Conservation (phyloP, 2,888 invertebrate genomes). For the Brachycybe producta region DNA sequence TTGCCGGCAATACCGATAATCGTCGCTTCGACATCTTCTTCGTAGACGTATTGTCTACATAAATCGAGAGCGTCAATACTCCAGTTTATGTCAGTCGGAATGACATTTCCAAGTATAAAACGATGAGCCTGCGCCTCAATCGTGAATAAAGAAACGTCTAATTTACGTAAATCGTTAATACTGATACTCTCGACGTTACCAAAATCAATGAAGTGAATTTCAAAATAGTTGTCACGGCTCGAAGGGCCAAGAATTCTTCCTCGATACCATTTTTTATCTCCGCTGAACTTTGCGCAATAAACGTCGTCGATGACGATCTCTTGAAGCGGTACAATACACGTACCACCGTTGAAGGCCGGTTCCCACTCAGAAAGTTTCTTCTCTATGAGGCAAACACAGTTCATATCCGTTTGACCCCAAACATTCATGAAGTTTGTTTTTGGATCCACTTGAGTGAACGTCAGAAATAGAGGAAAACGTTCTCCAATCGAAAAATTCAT, state of each 20-base stretch:
- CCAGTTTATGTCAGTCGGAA: neutral
- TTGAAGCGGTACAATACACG: neutral
- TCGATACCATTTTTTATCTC: slow-evolving; percentile 7
- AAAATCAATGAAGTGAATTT: neutral
- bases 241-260: neutral
- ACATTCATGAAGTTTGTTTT: neutral
- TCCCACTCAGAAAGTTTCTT: neutral
- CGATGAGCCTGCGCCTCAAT: neutral
- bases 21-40: neutral
- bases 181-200: neutral
- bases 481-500: neutral
- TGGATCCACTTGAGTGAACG: neutral
- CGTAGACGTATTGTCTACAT: neutral
- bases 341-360: neutral
- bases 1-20: neutral
- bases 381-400: neutral
- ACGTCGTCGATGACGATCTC: neutral
- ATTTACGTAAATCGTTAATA: neutral
- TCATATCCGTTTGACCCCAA: neutral
- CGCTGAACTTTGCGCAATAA: neutral
- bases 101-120: neutral
- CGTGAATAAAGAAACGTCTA: neutral
- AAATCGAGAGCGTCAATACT: neutral
- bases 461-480: neutral
- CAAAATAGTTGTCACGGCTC: neutral